Conservation (phyloP, 2,888 invertebrate species). For the Chelonus formosanus region DNA sequence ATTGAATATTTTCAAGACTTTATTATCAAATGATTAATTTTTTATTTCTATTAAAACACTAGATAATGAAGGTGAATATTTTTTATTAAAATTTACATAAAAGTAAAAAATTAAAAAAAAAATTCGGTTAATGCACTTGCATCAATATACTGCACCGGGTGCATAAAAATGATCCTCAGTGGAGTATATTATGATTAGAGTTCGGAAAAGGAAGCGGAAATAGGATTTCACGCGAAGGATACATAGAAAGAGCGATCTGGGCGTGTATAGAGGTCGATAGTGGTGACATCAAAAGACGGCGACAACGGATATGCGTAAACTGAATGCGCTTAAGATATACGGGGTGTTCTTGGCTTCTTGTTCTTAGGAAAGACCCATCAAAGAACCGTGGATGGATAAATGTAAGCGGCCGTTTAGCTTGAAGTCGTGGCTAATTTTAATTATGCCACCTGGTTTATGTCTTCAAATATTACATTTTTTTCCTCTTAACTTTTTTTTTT, state of each 20-base stretch:
- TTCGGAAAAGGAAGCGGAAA: slow-evolving; percentile 19
- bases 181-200: slow-evolving; percentile 19
- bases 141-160: too few relatives aligned
- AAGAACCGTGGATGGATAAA: slow-evolving; percentile 62
- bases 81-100: too few relatives aligned
- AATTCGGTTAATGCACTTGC: too few relatives aligned
- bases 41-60: too few relatives aligned
- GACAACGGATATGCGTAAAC: slow-evolving; percentile 64
- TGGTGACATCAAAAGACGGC: slow-evolving; percentile 59
- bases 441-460: slow-evolving; percentile 58
- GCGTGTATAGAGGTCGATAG: slow-evolving; percentile 35
- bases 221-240: slow-evolving; percentile 19
- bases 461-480: slow-evolving; percentile 6
- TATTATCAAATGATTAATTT: too few relatives aligned
- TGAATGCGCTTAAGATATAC: slow-evolving; percentile 35
- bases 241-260: slow-evolving; percentile 21
- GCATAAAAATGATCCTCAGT: slow-evolving; percentile 24
- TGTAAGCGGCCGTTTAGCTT: slow-evolving; percentile 63
- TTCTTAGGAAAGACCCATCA: slow-evolving; percentile 59
- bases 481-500: not conserved
- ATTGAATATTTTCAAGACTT: too few relatives aligned
- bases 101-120: too few relatives aligned
- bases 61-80: too few relatives aligned
- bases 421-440: slow-evolving; percentile 64
- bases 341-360: slow-evolving; percentile 26